A percentile compares a stretch with the other conserved stretches of the same genome.
These are phyloP conservation scores for Dicyrtoma fusca DNA, from an alignment of 2,888 invertebrate species.

Conservation along the genomic window DNA sequence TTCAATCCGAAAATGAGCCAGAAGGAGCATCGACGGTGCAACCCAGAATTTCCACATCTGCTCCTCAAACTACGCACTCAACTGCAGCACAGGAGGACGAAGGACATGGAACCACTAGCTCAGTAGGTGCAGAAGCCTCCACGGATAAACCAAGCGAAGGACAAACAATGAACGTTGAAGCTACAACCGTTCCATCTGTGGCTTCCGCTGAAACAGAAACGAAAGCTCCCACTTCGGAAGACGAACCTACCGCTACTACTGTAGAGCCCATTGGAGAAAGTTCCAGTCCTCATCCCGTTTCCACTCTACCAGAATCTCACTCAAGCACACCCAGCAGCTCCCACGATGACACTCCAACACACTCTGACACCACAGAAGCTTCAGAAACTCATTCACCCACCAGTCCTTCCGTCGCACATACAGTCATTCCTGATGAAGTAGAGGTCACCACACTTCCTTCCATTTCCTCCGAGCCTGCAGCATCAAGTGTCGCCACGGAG, in stretches of 20 bases:
- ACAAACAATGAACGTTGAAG: too few species aligned
- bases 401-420: neutral
- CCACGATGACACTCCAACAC: neutral
- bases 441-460: constrained; percentile 4
- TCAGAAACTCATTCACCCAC: neutral
- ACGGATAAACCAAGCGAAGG: neutral
- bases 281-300: neutral
- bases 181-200: constrained; percentile 14
- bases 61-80: neutral
- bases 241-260: neutral
- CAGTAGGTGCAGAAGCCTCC: neutral
- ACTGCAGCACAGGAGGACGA: neutral
- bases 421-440: neutral
- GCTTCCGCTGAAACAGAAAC: constrained; percentile 14
- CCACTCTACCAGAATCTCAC: neutral
- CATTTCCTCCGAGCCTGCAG: constrained; percentile 17
- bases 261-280: too few species aligned
- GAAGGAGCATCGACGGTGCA: neutral
- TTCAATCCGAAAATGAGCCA: neutral
- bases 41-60: neutral
- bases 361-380: too few species aligned
- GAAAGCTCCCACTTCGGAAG: neutral
- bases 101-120: neutral
- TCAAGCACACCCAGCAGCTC: neutral
- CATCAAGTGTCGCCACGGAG: constrained; percentile 26